Base-by-base conservation (phyloP, 2,797 vertebrate genomes). In the Pangasius larnaudii region DNA sequence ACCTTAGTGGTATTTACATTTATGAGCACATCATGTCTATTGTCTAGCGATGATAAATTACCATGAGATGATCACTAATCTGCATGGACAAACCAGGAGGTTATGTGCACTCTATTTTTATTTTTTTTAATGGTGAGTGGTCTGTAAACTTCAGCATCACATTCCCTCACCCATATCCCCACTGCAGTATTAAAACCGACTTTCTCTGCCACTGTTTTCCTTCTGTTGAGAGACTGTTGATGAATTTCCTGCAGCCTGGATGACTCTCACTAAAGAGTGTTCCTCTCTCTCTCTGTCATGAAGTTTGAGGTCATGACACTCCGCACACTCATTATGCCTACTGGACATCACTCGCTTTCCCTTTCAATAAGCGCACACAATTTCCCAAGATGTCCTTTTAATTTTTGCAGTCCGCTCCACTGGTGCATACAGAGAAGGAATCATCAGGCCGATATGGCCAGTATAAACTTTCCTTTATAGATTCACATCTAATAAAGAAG, bases 381-480 rank as follows among this genome's bases (percentile, higher is more conserved):
- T 79, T 79, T 84, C 87, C 87, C 49, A 42, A 69, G 72, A 63
- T 49, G 46, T 79, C 87, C 79, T 88, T 85, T 58, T 59, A 71
- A 74, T 85, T 84, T 67, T 30, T 85, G 61, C 59, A 42, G 87
- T 42, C 18, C 5, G 86, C 67, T 86, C 22, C 67, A 82, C 56
- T 42, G 80, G 56, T 65, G 86, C 79, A 83, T 83, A 82, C 49
- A 58, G 56, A 65, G 42, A 74, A 84, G 42, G 71, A 87, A 72
- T 84, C 59, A 77, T 88, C 61, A 71, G 33, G 63, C 82, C n/a
- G 27, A 36, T 56, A 79, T 79, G 72, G 39, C 74, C 74, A 14
- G 53, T 85, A 79, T 85, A 88, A 78, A 58, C 82, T 39, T 84
- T 85, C 46, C 87, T 79, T 88, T 85, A 85, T 78, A 69, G 74